Evolutionary conservation across 2,888 invertebrate genomes (phyloP).

Genomic region (Eristalinus aeneus): DNA sequence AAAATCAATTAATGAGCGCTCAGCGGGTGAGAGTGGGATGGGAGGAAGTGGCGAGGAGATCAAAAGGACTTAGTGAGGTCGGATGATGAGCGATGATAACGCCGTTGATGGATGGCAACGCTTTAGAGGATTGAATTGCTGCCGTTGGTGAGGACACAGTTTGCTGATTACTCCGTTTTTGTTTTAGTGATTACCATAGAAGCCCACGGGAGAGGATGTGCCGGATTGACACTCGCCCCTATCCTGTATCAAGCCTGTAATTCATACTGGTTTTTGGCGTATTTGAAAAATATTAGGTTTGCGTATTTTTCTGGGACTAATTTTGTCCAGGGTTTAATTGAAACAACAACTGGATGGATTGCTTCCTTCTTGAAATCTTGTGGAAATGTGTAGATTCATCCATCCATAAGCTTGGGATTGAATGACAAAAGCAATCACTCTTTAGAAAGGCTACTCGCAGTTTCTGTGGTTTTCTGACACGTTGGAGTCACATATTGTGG

Average conservation of each 20-base stretch:
- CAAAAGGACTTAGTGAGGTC: neutral
- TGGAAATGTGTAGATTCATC: too few relatives aligned
- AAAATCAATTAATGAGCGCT: conserved; percentile 46
- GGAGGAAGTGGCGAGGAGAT: neutral
- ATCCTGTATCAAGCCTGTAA: neutral
- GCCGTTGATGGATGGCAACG: neutral
- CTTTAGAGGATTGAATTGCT: neutral
- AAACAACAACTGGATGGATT: too few relatives aligned
- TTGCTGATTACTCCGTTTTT: neutral
- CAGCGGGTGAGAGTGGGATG: neutral
- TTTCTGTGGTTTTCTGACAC: too few relatives aligned
- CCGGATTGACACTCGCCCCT: neutral
- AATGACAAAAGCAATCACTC: too few relatives aligned
- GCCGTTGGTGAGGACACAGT: neutral
- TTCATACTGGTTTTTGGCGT: too few relatives aligned
- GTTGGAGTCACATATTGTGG: too few relatives aligned
- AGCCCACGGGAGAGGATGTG: neutral
- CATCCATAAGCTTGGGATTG: too few relatives aligned
- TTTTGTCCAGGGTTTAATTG: too few relatives aligned
- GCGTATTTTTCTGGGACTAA: too few relatives aligned
- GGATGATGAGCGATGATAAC: neutral
- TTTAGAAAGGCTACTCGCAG: too few relatives aligned
- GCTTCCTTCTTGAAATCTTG: too few relatives aligned
- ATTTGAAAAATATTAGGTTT: too few relatives aligned
- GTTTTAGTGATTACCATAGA: neutral